phyloP scores from a whole-genome alignment of 2,113 vertebrate genomes.

The Oryzias woworae region DNA sequence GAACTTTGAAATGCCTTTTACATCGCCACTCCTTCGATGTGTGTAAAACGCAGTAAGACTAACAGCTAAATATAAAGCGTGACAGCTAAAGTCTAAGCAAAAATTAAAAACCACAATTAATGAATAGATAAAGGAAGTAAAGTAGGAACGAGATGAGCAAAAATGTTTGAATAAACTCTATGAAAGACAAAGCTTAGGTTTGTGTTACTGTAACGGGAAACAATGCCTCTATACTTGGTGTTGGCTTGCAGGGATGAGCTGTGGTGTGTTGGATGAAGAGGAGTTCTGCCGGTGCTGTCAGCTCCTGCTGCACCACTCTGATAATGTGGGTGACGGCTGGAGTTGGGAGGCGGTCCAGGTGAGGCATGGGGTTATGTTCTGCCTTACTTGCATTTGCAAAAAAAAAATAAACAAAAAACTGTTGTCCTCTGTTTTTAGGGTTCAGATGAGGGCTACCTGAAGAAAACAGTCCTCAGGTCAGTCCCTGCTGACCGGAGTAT shows the following conservation, averaged over 20 bases:
- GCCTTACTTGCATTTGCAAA: too few species aligned
- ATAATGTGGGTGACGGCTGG: constrained; percentile 86
- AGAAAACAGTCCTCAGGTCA: constrained; percentile 67
- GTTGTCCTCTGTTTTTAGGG: constrained; percentile 42
- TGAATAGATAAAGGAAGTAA: too few species aligned
- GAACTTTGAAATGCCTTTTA: too few species aligned
- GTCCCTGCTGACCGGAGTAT: neutral
- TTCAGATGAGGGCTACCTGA: constrained; percentile 75
- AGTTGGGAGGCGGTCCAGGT: constrained; percentile 86
- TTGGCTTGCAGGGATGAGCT: constrained; percentile 37
- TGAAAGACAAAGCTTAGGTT: too few species aligned
- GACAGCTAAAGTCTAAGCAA: too few species aligned
- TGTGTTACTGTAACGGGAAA: constrained; percentile 63
- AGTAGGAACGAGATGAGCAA: too few species aligned
- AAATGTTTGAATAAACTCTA: too few species aligned
- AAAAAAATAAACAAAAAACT: neutral
- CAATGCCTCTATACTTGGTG: constrained; percentile 18
- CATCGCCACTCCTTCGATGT: too few species aligned
- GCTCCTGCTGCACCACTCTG: constrained; percentile 81
- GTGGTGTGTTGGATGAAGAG: constrained; percentile 75
- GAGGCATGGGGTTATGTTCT: constrained; percentile 17
- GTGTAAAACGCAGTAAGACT: too few species aligned
- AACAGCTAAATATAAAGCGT: too few species aligned
- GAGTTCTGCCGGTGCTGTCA: constrained; percentile 79
- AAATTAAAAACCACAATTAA: too few species aligned